Conservation (phyloP, 1,140 invertebrate genomes). For the Microvelia longipes region DNA sequence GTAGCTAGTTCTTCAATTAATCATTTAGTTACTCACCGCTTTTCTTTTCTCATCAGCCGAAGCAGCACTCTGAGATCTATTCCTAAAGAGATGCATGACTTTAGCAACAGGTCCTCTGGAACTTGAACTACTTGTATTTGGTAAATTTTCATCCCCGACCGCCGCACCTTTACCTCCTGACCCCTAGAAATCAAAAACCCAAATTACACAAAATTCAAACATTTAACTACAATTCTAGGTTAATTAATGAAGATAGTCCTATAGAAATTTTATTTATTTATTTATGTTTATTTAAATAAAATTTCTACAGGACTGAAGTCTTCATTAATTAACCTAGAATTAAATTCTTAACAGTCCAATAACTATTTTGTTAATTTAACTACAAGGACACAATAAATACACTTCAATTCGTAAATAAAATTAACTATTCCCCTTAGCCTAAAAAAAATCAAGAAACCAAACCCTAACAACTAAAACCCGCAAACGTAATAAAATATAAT, state of each 20-base stretch:
- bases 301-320: no score
- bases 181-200: not conserved
- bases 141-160: not conserved
- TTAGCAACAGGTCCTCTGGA: constrained; percentile 57
- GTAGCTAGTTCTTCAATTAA: not conserved
- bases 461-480: no score
- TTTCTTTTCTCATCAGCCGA: constrained; percentile 54
- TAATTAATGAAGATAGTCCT: not conserved
- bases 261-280: no score
- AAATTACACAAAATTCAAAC: constrained; percentile 2
- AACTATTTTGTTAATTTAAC: no score
- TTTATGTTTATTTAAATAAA: no score
- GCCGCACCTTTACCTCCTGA: not conserved
- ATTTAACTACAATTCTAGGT: not conserved
- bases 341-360: no score
- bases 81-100: constrained; percentile 77
- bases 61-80: constrained; percentile 54
- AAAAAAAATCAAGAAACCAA: no score
- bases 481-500: no score
- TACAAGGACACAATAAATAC: no score
- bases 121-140: constrained; percentile 1
- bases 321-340: no score
- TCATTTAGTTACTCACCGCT: constrained; percentile 43
- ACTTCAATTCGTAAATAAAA: no score
- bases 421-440: no score